Evolutionary conservation across 2,797 vertebrate species (phyloP), one percentile per base, ranked within the genome.

Genomic region (Sebastes variabilis): DNA sequence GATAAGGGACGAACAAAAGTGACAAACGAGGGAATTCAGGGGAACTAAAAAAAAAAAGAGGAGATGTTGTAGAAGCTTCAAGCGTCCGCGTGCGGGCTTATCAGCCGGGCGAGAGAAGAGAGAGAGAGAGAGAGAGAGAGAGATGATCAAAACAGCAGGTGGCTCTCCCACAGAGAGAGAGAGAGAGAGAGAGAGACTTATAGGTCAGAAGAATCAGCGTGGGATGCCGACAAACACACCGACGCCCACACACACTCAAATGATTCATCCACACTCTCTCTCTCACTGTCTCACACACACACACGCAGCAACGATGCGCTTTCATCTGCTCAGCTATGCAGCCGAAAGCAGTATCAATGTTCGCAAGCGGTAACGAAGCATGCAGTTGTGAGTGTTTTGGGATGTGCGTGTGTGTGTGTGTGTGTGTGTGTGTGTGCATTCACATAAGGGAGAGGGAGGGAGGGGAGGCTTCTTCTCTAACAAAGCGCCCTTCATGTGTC

Each of bases 401-500:
- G 29, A 52, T 52, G 18, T 49, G 46, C 1, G 12, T 6, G 42
- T 8, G 42, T 46, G 42, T 16, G 42, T 42, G 42, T 2, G 42
- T 18, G 42, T 49, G 46, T 49, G 52, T 54, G 52, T 55, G 52
- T 22, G 52, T 55, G 9, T 24, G 62, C n/a, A 24, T 36, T 36
- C 20, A 38, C 32, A 25, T 42, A 34, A n/a, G 60, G 62, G 69
- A 69, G 66, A 4, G 73, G 8, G 66, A 24, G 67, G 14, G 67
- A 60, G 55, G 36, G 72, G 70, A 72, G 76, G 54, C 75, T 85
- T 81, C 85, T 90, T 81, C 66, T 84, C 80, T 85, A 93, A 94
- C 95, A 96, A 94, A 95, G 94, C 92, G 20, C 81, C 91, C 91
- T 95, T 95, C 93, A 95, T 95, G 91, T 88, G 85, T 92, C 89